Base-by-base conservation (phyloP, 92 coral and sea anemone species). In the Porites rus region DNA sequence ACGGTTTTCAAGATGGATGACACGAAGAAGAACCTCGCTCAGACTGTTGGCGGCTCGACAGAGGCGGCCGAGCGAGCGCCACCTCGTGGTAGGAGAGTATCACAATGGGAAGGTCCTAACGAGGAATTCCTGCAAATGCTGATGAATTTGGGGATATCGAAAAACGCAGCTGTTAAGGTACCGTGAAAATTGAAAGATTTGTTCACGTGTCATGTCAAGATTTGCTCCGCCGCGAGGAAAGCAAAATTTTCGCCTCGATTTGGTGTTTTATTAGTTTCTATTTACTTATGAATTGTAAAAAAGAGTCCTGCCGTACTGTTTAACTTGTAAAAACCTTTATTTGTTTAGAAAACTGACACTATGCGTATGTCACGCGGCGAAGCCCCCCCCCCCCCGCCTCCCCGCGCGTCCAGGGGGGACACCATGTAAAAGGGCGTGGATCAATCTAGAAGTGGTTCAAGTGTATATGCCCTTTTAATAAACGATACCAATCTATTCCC, bases 91-190 rank as follows among this genome's bases (percentile, higher is more conserved):
- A 83, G 87, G 61, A 61, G 80, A 46, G 63, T 28, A 83, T 83
- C 87, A 20, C 76, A 83, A 52, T 83, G 75, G 62, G 87, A 73
- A 59, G 91, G 94, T 3, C 98, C 98, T 19, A 95, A 93, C 82
- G 84, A 86, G 60, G 92, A 94, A 69, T 94, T 92, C 77, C 74
- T 96, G 1, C 60, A 80, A 65, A 70, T 81, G 74, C 59, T 96
- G 78, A 17, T 87, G 38, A 91, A 89, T 50, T 92, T 96, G 92
- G 97, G 98, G 8, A 85, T 96, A 52, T 94, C 98, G 0, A 75
- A 75, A 69, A 94, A 96, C 62, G 98, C 98, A 18, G 94, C 94
- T 3, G 93, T 87, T 31, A 96, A 94, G 93, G 98, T 96, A 72
- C 18, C 1, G 0, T 10, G 13, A 28, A 0, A 2, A 17, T 62